A percentile compares a stretch with the other conserved stretches of the same genome.
Evolutionary conservation across 2,113 vertebrate genomes (phyloP).

Genomic region (Clarias gariepinus): DNA sequence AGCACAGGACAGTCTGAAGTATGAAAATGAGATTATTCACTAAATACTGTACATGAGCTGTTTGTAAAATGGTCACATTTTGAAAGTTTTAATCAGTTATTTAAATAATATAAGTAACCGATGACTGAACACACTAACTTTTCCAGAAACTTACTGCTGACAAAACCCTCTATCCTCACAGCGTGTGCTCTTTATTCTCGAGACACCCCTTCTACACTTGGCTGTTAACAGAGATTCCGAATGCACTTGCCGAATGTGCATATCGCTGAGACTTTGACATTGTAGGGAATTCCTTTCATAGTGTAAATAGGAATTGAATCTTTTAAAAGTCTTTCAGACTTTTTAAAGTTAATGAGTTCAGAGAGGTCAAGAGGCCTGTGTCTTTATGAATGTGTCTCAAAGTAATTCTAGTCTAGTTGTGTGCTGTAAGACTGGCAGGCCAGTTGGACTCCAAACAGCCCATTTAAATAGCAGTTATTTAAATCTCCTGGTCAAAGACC

Average conservation of each 20-base stretch:
- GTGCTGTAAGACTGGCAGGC: conserved; percentile 15
- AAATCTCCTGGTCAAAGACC: conserved; percentile 49
- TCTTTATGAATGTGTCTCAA: conserved; percentile 30
- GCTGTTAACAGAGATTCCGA: conserved; percentile 27
- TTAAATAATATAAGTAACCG: neutral
- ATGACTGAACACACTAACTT: neutral
- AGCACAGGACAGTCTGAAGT: neutral
- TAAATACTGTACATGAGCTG: neutral
- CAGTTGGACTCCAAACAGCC: neutral
- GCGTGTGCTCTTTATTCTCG: neutral
- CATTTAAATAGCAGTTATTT: conserved; percentile 50
- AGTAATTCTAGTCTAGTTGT: conserved; percentile 20
- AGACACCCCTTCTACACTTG: neutral
- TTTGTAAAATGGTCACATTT: neutral
- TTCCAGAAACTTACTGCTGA: neutral
- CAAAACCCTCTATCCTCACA: neutral
- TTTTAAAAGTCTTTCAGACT: conserved; percentile 30
- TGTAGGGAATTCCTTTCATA: conserved; percentile 53
- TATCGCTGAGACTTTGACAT: conserved; percentile 43
- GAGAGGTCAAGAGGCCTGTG: neutral
- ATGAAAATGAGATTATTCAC: neutral
- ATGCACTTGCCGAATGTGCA: conserved; percentile 18
- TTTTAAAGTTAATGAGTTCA: conserved; percentile 29
- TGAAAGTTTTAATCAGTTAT: neutral
- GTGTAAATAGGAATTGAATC: conserved; percentile 33